Evolutionary conservation across 2,113 vertebrate species (phyloP), one percentile per base, ranked within the genome.

Genomic region (Halichoerus grypus): DNA sequence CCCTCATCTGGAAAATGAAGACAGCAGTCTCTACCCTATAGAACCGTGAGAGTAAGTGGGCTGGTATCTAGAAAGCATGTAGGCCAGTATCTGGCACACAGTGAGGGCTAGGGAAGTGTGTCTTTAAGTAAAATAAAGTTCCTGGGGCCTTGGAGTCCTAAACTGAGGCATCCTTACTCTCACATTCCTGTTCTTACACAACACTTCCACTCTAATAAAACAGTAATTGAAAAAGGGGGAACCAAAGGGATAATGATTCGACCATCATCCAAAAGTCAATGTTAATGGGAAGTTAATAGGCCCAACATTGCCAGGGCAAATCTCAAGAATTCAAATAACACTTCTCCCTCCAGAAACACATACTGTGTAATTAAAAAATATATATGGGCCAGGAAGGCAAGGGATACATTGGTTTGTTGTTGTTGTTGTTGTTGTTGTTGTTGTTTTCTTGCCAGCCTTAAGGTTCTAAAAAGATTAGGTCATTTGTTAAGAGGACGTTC

Each of bases 381-480:
- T 76, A 80, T 36, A 81, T 65, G 42, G 21, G 71, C 57, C 65
- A 88, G 7, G 10, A 82, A 98, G 39, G 71, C 49, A 94, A 92
- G 77, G 33, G 39, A 91, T 86, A 59, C 11, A 42, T 33, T 74
- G 22, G 55, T 79, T 65, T 31, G 63, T 65, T 65, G 63, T 65
- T 65, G 61, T 28, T 28, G 61, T 63, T 28, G 61, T 63, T 28
- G 28, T 65, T 4, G 13, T 15, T 33, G 55, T 79, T 93, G 63
- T 77, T 77, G n/a, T 97, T 93, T 86, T 31, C 77, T 97, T 86
- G 36, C 53, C 39, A 88, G 24, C 6, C 67, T 95, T 93, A 95
- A 95, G 86, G 72, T 86, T 94, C 91, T 97, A 81, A 77, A 96
- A 95, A 97, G 57, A 88, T 87, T 72, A 91, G 77, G 59, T 93